These are phyloP conservation scores for Lagodon rhomboides DNA, from an alignment of 2,797 vertebrate species.

Conservation along the genomic window DNA sequence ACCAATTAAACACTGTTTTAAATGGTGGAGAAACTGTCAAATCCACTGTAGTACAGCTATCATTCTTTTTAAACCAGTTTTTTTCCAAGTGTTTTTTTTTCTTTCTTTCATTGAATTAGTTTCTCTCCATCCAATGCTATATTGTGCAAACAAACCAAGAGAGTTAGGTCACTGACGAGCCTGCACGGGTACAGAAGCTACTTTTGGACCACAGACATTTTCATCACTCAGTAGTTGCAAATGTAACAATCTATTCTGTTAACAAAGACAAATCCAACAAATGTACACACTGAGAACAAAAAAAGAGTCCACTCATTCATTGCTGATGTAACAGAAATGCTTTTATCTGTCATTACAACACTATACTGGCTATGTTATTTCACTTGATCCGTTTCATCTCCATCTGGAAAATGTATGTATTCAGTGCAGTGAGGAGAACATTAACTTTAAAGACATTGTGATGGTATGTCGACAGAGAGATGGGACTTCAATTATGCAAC, in stretches of 20 bases:
- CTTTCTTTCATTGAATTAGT: constrained; percentile 40
- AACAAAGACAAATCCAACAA: constrained; percentile 63
- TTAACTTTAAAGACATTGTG: constrained; percentile 32
- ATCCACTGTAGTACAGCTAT: constrained; percentile 54
- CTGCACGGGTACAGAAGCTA: constrained; percentile 51
- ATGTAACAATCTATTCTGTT: constrained; percentile 59
- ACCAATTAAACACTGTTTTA: constrained; percentile 70
- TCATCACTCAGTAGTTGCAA: constrained; percentile 53
- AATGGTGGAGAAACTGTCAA: constrained; percentile 72
- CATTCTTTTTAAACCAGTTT: constrained; percentile 36
- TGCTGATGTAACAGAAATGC: constrained; percentile 52
- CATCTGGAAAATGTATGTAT: constrained; percentile 45
- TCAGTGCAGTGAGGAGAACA: constrained; percentile 50
- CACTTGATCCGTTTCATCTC: constrained; percentile 49
- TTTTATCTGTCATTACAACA: constrained; percentile 56
- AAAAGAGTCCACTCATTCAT: constrained; percentile 47
- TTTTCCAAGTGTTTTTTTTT: constrained; percentile 1
- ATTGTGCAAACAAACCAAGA: constrained; percentile 78
- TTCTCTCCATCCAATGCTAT: constrained; percentile 52
- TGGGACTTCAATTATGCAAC: constrained; percentile 41
- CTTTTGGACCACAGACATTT: constrained; percentile 53
- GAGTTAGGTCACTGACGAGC: constrained; percentile 50
- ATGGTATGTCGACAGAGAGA: constrained; percentile 30
- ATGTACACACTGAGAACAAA: constrained; percentile 53
- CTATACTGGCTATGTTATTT: constrained; percentile 46